Evolutionary conservation across 1,140 invertebrate species (phyloP), one percentile per base, ranked within the genome.

Genomic region (Chironomus striatipennis): DNA sequence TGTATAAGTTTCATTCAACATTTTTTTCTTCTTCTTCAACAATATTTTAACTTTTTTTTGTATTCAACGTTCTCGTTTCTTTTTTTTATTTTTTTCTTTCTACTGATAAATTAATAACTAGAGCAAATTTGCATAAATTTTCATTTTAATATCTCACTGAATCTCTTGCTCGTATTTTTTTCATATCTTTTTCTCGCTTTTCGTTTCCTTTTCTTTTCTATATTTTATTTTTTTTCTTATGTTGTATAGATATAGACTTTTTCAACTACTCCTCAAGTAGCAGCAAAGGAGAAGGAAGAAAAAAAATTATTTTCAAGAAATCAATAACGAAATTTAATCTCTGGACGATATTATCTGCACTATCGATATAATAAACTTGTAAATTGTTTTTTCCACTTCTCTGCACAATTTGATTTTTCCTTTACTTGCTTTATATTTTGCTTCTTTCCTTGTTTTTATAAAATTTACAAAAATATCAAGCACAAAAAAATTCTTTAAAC

Each of bases 101-200:
- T 15, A 57, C 47, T 57, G 47, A 57, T 57, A 57, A 57, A 57
- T 57, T 57, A 57, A 57, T 57, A 57, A 57, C 47, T 57, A 57
- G 47, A 57, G 47, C 47, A 57, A 57, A 57, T 57, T 57, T 57
- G 47, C 47, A 57, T 57, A 57, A 57, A 57, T 57, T 57, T 57
- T 57, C 47, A 57, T 57, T 57, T 57, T 57, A 57, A 57, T 57
- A 57, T 57, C 47, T 57, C 47, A 57, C 47, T 57, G 47, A 57
- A 57, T 57, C 47, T 57, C 47, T 57, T n/a, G n/a, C 47, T 57
- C 12, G 12, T n/a, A 34, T 34, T 34, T 5, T 34, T 34, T 34
- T 34, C n/a, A n/a, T n/a, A n/a, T n/a, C 15, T 15, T 57, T 57
- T 8, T 57, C 12, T 12, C n/a, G 8, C 12, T n/a, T 57, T 47